Percentiles rank a stretch among this genome's conserved stretches.
These are phyloP conservation scores for Stichodactyla helianthus DNA, from an alignment of 64 coral and sea anemone species.

Conservation along the genomic window DNA sequence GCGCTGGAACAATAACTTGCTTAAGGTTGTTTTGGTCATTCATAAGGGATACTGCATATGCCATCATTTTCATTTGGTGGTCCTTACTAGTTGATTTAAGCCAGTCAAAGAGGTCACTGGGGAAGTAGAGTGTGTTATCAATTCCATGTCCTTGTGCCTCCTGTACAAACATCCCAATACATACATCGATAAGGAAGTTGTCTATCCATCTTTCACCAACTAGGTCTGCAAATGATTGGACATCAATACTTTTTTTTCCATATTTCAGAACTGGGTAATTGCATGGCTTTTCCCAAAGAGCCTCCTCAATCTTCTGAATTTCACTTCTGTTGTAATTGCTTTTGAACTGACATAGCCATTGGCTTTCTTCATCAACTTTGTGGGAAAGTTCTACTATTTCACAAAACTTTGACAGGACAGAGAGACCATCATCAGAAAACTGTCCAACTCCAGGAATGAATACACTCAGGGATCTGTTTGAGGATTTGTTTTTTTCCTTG, in stretches of 20 bases:
- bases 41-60: not conserved
- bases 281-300: constrained; percentile 16
- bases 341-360: not conserved
- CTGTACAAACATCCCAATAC: constrained; percentile 11
- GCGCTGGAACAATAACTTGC: constrained; percentile 40
- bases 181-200: constrained; percentile 44
- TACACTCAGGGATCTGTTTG: too few relatives aligned
- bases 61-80: not conserved
- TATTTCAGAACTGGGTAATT: not conserved
- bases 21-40: not conserved
- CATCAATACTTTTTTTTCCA: constrained; percentile 27
- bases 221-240: constrained; percentile 38
- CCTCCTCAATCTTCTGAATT: not conserved
- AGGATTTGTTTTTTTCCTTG: too few relatives aligned
- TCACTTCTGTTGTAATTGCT: not conserved
- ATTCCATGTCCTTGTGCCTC: constrained; percentile 5
- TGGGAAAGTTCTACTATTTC: not conserved
- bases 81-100: constrained; percentile 26
- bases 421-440: constrained; percentile 19
- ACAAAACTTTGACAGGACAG: constrained; percentile 9
- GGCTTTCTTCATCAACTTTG: constrained; percentile 1
- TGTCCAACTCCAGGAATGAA: constrained; percentile 1
- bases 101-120: constrained; percentile 43
- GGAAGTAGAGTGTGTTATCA: constrained; percentile 30
- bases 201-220: constrained; percentile 29